These are phyloP conservation scores for Bellardia bayeri DNA, from an alignment of 2,888 invertebrate genomes.

Conservation along the genomic window DNA sequence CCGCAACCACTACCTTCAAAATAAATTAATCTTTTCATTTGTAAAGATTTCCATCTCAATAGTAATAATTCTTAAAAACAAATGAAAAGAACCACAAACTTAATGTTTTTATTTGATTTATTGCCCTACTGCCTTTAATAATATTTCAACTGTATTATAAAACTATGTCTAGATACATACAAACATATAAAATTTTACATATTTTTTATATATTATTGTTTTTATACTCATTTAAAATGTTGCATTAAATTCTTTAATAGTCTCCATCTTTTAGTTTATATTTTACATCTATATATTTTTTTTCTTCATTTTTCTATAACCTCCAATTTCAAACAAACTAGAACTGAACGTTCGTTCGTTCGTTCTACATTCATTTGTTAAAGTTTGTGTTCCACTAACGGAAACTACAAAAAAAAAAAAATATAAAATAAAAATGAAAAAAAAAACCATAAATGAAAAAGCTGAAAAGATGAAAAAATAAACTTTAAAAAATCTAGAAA, in stretches of 20 bases:
- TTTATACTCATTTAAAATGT: constrained; percentile 5
- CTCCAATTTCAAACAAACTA: constrained; percentile 23
- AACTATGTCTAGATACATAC: not conserved
- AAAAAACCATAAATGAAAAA: constrained; percentile 26
- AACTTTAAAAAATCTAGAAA: constrained; percentile 55
- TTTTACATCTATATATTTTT: not conserved
- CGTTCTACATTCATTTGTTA: constrained; percentile 55
- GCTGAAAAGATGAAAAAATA: constrained; percentile 39
- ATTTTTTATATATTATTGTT: not conserved
- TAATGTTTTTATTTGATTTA: constrained; percentile 4
- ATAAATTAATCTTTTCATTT: not conserved
- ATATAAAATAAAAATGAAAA: constrained; percentile 4
- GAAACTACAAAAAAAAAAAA: constrained; percentile 19
- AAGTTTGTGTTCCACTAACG: constrained; percentile 48
- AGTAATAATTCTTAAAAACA: not conserved
- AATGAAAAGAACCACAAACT: not conserved
- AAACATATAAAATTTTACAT: not conserved
- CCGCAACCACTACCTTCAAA: not conserved
- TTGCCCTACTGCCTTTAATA: constrained; percentile 20
- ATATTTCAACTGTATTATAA: not conserved
- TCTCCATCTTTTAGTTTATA: constrained; percentile 25
- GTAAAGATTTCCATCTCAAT: not conserved
- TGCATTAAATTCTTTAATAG: constrained; percentile 56
- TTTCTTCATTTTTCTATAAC: constrained; percentile 4
- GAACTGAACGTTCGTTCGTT: constrained; percentile 25